These are phyloP conservation scores for Anguilla anguilla DNA, from an alignment of 2,797 vertebrate species.

Conservation along the genomic window DNA sequence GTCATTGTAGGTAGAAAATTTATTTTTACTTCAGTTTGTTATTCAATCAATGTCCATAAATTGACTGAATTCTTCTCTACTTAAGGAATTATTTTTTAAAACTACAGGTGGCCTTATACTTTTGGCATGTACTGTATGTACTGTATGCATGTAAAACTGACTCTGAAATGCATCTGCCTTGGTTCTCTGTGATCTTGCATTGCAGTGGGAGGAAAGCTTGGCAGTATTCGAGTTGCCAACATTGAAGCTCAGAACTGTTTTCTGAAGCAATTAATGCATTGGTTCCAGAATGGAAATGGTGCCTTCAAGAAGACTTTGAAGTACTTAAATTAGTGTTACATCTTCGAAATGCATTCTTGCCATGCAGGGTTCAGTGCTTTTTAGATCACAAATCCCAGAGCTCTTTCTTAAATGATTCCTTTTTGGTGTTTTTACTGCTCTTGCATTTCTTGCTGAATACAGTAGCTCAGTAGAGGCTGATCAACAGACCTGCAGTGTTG, in stretches of 20 bases:
- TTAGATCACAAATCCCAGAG: neutral
- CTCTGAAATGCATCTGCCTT: slow-evolving; percentile 28
- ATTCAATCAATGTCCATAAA: too few relatives aligned
- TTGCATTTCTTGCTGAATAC: neutral
- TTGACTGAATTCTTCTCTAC: too few relatives aligned
- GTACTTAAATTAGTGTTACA: slow-evolving; percentile 18
- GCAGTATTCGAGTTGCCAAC: neutral
- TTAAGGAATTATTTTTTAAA: too few relatives aligned
- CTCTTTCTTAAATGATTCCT: neutral
- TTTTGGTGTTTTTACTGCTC: neutral
- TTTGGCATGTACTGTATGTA: too few relatives aligned
- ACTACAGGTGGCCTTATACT: too few relatives aligned
- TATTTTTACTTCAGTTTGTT: slow-evolving; percentile 19
- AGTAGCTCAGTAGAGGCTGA: neutral
- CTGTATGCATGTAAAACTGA: slow-evolving; percentile 34
- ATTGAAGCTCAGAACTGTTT: slow-evolving; percentile 2
- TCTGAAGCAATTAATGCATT: neutral
- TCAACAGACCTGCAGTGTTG: neutral
- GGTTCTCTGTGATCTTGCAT: neutral
- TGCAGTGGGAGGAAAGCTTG: neutral
- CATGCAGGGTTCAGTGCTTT: neutral
- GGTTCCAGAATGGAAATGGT: slow-evolving; percentile 27
- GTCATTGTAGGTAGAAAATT: slow-evolving; percentile 26
- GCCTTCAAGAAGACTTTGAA: slow-evolving; percentile 36
- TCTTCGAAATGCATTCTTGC: slow-evolving; percentile 34